Percentiles rank a stretch among this genome's conserved stretches.
These are phyloP conservation scores for Mycteria americana DNA, from an alignment of 2,797 vertebrate genomes.

Conservation along the genomic window DNA sequence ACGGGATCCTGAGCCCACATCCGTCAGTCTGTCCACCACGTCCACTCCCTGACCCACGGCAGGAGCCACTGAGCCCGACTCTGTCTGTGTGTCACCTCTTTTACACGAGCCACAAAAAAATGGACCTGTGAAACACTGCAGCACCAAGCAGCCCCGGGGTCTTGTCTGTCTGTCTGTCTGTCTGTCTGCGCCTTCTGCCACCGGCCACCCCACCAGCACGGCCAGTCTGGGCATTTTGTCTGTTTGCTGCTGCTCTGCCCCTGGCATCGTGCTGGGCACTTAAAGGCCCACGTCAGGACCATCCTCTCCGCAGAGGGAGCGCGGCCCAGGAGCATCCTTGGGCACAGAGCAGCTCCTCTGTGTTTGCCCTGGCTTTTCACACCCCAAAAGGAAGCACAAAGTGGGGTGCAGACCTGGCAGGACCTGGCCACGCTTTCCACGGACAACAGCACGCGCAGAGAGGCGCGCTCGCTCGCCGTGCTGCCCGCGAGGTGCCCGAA, in stretches of 20 bases:
- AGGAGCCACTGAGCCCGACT: neutral
- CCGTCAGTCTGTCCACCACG: rapidly evolving
- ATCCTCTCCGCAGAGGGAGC: neutral
- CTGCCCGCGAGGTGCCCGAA: too few relatives aligned
- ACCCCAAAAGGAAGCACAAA: neutral
- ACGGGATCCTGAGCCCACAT: neutral
- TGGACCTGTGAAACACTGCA: neutral
- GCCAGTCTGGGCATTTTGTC: neutral
- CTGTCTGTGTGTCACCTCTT: neutral
- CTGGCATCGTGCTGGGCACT: neutral
- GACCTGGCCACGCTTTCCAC: neutral
- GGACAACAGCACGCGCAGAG: neutral
- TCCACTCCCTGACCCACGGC: neutral
- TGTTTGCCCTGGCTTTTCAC: too few relatives aligned
- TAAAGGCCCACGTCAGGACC: neutral
- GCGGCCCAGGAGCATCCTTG: neutral
- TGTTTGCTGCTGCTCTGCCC: neutral
- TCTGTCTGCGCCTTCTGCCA: neutral
- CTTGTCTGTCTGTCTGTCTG: neutral
- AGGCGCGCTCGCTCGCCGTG: neutral
- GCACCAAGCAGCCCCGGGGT: neutral
- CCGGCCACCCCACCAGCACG: neutral
- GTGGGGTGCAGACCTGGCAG: rapidly evolving
- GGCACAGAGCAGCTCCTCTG: neutral
- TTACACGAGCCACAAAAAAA: neutral